Evolutionary conservation across 2,888 invertebrate genomes (phyloP).

Genomic region (Trichacis sp.): DNA sequence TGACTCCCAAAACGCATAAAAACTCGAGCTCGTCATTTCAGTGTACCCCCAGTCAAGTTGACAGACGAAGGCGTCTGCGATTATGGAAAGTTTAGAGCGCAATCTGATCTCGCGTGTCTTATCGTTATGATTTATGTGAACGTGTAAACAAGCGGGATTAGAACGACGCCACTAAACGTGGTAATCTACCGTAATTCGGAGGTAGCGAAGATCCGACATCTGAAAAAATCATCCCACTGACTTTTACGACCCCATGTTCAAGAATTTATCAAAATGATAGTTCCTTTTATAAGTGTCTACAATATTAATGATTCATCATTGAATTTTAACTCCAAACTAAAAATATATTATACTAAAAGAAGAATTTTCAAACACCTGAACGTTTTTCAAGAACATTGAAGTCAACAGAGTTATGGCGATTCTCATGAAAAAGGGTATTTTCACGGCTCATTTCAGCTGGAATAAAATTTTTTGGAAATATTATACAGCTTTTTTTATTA

Average conservation of each 20-base stretch:
- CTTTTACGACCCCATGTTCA: constrained; percentile 57
- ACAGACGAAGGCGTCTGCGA: constrained; percentile 41
- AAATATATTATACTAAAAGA: too few species aligned
- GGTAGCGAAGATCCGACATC: constrained; percentile 46
- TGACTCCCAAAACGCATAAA: neutral
- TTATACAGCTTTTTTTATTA: too few species aligned
- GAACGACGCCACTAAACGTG: constrained; percentile 56
- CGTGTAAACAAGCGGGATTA: constrained; percentile 59
- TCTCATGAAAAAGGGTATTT: constrained; percentile 61
- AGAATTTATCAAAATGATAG: too few species aligned
- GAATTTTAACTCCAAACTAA: too few species aligned
- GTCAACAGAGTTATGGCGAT: too few species aligned
- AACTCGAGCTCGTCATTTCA: neutral
- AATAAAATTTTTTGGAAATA: too few species aligned
- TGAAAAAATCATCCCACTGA: constrained; percentile 43
- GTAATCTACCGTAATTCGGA: constrained; percentile 57
- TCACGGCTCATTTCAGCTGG: too few species aligned
- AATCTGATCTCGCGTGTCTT: constrained; percentile 48
- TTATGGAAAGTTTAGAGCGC: constrained; percentile 60
- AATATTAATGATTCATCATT: too few species aligned
- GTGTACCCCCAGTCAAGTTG: constrained; percentile 7
- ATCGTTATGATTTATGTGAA: constrained; percentile 66
- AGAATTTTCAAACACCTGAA: too few species aligned
- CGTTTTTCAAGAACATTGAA: too few species aligned
- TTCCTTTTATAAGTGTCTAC: too few species aligned